Evolutionary conservation across 2,113 vertebrate species (phyloP).

Genomic region (Thymallus thymallus): DNA sequence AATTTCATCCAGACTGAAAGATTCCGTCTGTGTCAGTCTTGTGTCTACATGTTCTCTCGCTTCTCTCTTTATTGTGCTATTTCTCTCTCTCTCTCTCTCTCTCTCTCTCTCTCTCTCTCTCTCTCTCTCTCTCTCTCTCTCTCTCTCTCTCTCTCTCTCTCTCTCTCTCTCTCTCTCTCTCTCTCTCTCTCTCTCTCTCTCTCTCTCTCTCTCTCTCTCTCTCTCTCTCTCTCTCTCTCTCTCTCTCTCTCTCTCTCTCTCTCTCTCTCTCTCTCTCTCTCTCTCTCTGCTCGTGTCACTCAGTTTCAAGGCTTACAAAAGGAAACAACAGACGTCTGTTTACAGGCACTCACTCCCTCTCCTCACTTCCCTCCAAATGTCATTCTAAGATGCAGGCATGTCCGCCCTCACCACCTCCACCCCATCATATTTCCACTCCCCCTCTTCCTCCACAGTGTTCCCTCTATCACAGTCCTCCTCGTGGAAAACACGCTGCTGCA

Average conservation of each 20-base stretch:
- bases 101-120: background rate
- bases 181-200: background rate
- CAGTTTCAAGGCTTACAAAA: background rate
- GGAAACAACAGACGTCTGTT: background rate
- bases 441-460: background rate
- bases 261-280: background rate
- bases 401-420: conserved; percentile 7
- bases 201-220: conserved; percentile 17
- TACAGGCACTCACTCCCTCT: background rate
- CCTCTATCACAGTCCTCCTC: background rate
- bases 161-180: background rate
- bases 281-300: conserved; percentile 9
- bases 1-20: background rate
- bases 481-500: no score
- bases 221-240: background rate
- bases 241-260: background rate
- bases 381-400: background rate
- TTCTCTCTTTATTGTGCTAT: background rate
- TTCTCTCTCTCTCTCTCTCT: background rate
- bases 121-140: conserved; percentile 1
- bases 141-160: background rate
- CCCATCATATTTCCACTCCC: conserved; percentile 3
- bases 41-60: background rate
- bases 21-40: background rate
- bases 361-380: background rate